Base-by-base conservation (phyloP, 2,113 vertebrate species). In the Sorex fumeus region DNA sequence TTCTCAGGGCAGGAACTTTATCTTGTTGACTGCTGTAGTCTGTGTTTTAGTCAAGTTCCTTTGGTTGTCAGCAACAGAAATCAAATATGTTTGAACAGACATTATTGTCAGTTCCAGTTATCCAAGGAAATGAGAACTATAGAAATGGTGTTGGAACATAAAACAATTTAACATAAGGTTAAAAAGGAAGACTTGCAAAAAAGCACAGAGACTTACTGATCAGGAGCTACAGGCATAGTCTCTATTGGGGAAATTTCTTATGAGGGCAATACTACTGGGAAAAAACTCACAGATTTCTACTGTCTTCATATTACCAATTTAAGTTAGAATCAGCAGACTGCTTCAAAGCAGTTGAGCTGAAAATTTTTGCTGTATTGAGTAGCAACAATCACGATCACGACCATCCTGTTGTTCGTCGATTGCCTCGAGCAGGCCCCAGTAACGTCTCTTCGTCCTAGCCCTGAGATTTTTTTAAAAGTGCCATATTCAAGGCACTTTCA, bases 151-250 rank as follows among this genome's bases (percentile, higher is more conserved):
- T 88, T 66, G n/a, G 27, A 34, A 75, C 79, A 8, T 86, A 64
- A 88, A 71, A 43, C 75, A 40, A 91, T 79, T 86, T 79, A 72
- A 40, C 40, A 40, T 18, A 88, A 86, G 21, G 25, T 94, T 82
- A 43, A 69, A 75, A 12, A 86, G 40, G 19, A 62, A 77, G 47
- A 18, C 34, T 82, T 74, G 23, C n/a, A 40, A 4, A 66, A 91
- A 86, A 87, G 13, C 11, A 62, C 18, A 43, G 64, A 45, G 15
- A 11, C 80, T 12, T 91, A 27, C n/a, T 93, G 71, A 76, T 71
- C n/a, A 81, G 18, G 53, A 90, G 57, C 34, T 53, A 76, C 9
- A 70, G 4, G 19, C 2, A 23, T 67, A 10, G 18, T 53, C 94
- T 11, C 76, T 32, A 71, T 16, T 23, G 84, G 71, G 25, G 40